Base-by-base conservation (phyloP, 2,797 vertebrate genomes). In the Falco rusticolus region DNA sequence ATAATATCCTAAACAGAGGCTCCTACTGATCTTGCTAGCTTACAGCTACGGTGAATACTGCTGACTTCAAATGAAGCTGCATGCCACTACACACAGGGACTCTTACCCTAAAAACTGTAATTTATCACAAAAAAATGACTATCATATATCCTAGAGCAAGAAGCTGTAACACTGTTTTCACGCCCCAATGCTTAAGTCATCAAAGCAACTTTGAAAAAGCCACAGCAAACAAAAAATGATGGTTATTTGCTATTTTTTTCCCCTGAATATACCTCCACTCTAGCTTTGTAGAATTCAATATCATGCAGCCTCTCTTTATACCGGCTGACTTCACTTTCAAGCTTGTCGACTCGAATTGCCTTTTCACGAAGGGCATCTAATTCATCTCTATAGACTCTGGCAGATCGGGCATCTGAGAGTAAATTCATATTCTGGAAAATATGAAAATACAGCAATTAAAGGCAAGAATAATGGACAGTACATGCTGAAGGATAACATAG, bases 251-350 rank as follows among this genome's bases (percentile, higher is more conserved):
- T 41, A 5, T 2, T 41, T 77, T 76, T 54, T 26, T 5, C 2
- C 59, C 17, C 22, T 54, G 37, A 63, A 79, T 80, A 89, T 98
- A 99, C 99, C 99, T 99, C 99, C 33, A 99, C 98, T 98, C 99
- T 98, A 97, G 99, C 99, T 96, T 99, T 99, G 98, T 99, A 99
- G 97, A 99, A 99, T 97, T 99, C 99, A 7, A 99, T 99, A 97
- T 99, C 99, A 14, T 99, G 99, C n/a, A 99, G 98, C 50, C 98
- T 98, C 96, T 99, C 99, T 96, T 99, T 99, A 93, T 99, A 99
- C 60, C 99, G 98, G 66, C 97, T 97, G 97, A 99, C 98, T 97
- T 99, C 99, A 34, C 99, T 99, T 98, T 99, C 99, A 97, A 99
- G 98, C 94, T 99, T 99, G 98, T 99, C 99, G 9, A 99, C 99